Base-by-base conservation (phyloP, 2,888 invertebrate genomes). In the Leuctra nigra region DNA sequence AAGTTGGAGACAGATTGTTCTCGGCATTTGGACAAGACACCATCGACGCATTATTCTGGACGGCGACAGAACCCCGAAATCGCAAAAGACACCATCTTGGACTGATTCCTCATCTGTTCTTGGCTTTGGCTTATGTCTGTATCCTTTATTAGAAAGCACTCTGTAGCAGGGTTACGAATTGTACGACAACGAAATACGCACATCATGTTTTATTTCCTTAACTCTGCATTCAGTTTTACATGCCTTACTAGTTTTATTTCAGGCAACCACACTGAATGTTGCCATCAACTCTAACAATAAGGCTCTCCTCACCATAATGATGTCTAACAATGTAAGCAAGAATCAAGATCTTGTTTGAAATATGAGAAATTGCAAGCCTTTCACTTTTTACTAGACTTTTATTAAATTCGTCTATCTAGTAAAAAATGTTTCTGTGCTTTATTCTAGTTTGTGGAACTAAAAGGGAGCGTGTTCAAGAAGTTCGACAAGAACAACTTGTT, bases 211-310 rank as follows among this genome's bases (percentile, higher is more conserved):
- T 6, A 36, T 57, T 41, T 56, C 36, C 33, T 54, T 57, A 54
- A 57, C 47, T 41, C 6, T 41, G 22, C 22, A n/a, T 23, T 53
- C 61, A 70, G 84, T 90, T 71, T 75, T 91, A 59, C 95, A 96
- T 72, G 89, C 92, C 67, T 79, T 91, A 63, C 72, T 96, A 64
- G 92, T 96, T 36, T 78, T 96, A 68, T 87, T 93, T 68, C 92
- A 99, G 86, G 97, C 97, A 22, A 97, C 98, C 38, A 96, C 97
- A 9, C 77, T 99, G 16, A 99, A 98, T 77, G 99, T 99, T 54
- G 99, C 99, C 11, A 95, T 99, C 65, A 99, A 99, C 73, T 96
- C 98, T 0, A 97, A 94, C 71, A 99, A 98, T 72, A 97, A 98
- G 72, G 92, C 96, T 50, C 79, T 99, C 22, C 81, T 99, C 13